Evolutionary conservation across 1,140 invertebrate species (phyloP).

Genomic region (Drosophila pallidifrons): DNA sequence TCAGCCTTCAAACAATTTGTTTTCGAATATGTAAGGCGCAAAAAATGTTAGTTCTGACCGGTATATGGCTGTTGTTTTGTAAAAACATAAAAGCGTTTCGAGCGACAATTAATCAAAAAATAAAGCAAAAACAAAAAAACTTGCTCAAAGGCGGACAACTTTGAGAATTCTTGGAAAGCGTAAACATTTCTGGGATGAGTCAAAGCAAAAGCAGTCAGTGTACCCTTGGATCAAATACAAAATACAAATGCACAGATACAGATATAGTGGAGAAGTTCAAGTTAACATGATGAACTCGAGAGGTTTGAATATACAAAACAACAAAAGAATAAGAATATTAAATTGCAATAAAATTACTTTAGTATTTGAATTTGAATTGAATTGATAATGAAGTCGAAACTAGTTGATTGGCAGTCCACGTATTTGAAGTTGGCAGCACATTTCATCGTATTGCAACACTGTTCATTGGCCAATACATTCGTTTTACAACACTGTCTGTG

Average conservation of each 20-base stretch:
- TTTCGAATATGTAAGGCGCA: conserved; percentile 35
- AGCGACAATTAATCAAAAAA: conserved; percentile 71
- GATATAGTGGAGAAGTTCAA: conserved; percentile 15
- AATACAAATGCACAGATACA: too few relatives aligned
- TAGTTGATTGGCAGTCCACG: not conserved
- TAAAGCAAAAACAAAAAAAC: conserved; percentile 37
- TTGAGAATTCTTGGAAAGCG: conserved; percentile 60
- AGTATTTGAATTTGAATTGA: conserved; percentile 7
- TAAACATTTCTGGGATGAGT: conserved; percentile 45
- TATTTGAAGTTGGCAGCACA: not conserved
- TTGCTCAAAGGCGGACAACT: conserved; percentile 50
- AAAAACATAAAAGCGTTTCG: conserved; percentile 33
- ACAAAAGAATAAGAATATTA: not conserved
- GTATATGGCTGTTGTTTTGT: conserved; percentile 42
- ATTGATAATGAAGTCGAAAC: not conserved
- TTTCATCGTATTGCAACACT: not conserved
- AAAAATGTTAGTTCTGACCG: conserved; percentile 44
- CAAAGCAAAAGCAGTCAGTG: conserved; percentile 35
- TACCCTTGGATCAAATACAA: conserved; percentile 28
- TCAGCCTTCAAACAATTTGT: conserved; percentile 65
- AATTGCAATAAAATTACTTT: conserved; percentile 3
- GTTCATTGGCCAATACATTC: not conserved
- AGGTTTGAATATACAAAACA: not conserved
- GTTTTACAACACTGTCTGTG: not conserved
- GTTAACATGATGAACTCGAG: conserved; percentile 1